Evolutionary conservation across 2,113 vertebrate genomes (phyloP).

Genomic region (Sturnus vulgaris): DNA sequence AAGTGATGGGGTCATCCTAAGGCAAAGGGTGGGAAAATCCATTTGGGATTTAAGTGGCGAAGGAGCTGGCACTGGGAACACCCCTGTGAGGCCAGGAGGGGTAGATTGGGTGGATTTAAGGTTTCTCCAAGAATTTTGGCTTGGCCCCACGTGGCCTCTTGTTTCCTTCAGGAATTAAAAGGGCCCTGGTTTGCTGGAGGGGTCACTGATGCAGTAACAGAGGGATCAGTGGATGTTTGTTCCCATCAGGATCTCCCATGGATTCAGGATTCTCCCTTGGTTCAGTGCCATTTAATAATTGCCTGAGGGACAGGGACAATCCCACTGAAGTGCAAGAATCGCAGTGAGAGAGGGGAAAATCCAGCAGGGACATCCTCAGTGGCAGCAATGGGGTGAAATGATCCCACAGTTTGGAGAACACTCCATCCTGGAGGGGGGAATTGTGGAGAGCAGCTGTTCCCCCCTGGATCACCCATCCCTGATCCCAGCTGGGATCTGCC

Average conservation of each 20-base stretch:
- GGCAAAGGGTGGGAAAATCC: neutral
- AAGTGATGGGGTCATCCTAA: neutral
- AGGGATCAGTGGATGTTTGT: neutral
- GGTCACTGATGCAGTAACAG: neutral
- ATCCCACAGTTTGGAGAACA: accelerated
- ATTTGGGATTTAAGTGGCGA: accelerated
- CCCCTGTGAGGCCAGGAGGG: accelerated
- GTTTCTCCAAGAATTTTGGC: neutral
- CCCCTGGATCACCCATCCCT: neutral
- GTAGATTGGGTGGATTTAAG: neutral
- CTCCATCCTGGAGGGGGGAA: neutral
- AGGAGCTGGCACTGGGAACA: neutral
- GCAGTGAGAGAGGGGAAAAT: accelerated
- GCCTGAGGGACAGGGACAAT: neutral
- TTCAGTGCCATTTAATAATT: neutral
- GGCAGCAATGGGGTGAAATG: neutral
- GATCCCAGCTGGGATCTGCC: accelerated
- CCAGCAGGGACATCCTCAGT: neutral
- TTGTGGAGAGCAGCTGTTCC: neutral
- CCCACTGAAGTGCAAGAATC: neutral
- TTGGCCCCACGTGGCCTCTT: neutral
- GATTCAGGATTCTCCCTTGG: neutral
- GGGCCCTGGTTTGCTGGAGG: neutral
- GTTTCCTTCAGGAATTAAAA: neutral
- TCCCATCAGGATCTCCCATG: neutral